Evolutionary conservation across 1,140 invertebrate genomes (phyloP).

Genomic region (Nautilus pompilius): DNA sequence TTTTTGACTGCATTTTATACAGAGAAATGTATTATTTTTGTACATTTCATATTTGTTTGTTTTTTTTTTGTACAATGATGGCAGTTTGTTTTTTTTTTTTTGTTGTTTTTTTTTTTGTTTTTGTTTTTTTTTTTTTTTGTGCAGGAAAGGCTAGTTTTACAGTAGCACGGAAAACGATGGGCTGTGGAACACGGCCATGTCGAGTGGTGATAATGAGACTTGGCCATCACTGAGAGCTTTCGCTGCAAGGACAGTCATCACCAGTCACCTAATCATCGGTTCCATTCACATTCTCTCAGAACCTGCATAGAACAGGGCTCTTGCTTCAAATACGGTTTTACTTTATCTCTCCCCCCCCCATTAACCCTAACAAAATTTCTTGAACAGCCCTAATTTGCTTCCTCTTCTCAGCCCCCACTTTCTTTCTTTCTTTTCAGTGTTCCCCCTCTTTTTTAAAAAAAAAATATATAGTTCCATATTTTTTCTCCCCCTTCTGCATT

Average conservation of each 20-base stretch:
- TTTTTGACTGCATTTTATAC: conserved; percentile 45
- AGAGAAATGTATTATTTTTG: conserved; percentile 47
- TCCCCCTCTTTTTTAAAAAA: too few relatives aligned
- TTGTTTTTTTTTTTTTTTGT: conserved; percentile 4
- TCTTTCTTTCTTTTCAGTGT: not conserved
- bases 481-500: too few relatives aligned
- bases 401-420: not conserved
- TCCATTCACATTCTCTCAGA: too few relatives aligned
- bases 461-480: too few relatives aligned
- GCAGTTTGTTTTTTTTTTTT: conserved; percentile 3
- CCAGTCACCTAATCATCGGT: too few relatives aligned
- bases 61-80: conserved; percentile 18
- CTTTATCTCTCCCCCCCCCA: too few relatives aligned
- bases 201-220: conserved; percentile 2
- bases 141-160: not conserved
- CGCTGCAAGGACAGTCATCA: conserved; percentile 2
- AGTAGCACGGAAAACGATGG: not conserved
- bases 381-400: too few relatives aligned
- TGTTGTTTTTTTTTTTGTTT: conserved; percentile 6
- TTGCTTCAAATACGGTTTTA: too few relatives aligned
- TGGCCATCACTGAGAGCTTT: conserved; percentile 4
- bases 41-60: conserved; percentile 46
- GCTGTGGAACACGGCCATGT: conserved; percentile 1
- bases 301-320: too few relatives aligned
- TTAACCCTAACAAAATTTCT: too few relatives aligned